A percentile compares a stretch with the other conserved stretches of the same genome.
phyloP scores from a whole-genome alignment of 2,113 vertebrate genomes.

The Amblyopsis rosae region DNA sequence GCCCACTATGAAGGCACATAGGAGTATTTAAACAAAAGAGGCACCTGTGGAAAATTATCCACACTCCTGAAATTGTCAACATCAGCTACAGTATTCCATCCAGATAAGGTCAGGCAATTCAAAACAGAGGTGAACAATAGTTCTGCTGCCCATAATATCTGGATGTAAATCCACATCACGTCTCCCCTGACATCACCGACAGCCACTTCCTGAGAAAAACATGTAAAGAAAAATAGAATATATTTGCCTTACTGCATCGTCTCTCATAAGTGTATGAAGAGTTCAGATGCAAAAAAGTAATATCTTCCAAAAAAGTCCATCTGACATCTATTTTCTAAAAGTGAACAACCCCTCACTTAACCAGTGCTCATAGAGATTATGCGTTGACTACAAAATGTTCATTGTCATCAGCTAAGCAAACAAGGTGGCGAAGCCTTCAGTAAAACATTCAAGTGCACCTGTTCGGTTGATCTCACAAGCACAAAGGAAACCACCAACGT shows the following conservation, averaged over 20 bases:
- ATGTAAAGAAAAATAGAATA: background rate
- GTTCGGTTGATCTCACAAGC: conserved; percentile 36
- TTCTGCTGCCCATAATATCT: background rate
- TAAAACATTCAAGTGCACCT: conserved; percentile 28
- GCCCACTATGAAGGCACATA: too few relatives aligned
- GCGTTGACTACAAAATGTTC: conserved; percentile 34
- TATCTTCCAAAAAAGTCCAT: too few relatives aligned
- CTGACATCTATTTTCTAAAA: too few relatives aligned
- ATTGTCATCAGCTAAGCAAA: conserved; percentile 22
- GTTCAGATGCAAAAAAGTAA: too few relatives aligned
- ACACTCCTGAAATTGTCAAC: conserved; percentile 22
- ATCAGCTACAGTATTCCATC: background rate
- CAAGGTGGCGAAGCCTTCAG: background rate
- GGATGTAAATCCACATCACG: background rate
- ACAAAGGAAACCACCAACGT: conserved; percentile 29
- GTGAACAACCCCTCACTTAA: too few relatives aligned
- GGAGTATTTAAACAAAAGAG: conserved; percentile 26
- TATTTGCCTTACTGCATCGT: background rate
- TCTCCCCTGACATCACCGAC: background rate
- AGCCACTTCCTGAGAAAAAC: background rate
- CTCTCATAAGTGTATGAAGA: too few relatives aligned
- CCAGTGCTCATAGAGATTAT: conserved; percentile 14
- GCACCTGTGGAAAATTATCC: conserved; percentile 72
- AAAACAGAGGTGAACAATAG: background rate
- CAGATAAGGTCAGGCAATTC: conserved; percentile 17